These are phyloP conservation scores for Cossypha caffra DNA, from an alignment of 2,797 vertebrate genomes.

Conservation along the genomic window DNA sequence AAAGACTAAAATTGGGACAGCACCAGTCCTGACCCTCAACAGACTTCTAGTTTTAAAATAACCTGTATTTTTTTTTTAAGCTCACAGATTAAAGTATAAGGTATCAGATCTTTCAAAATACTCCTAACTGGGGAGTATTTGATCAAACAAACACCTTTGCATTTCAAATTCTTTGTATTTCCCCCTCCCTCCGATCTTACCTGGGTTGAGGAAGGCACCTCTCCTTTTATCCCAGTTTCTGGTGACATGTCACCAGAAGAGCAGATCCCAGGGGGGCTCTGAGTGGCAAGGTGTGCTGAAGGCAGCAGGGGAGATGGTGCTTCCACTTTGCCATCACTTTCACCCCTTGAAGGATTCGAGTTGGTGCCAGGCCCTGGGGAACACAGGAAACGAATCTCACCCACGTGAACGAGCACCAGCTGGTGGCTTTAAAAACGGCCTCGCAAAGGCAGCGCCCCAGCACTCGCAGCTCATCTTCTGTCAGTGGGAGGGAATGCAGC, in stretches of 20 bases:
- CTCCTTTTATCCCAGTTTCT: slow-evolving; percentile 63
- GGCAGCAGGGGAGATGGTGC: slow-evolving; percentile 78
- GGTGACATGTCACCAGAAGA: slow-evolving; percentile 75
- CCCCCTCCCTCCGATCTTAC: slow-evolving; percentile 72
- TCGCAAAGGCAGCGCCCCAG: slow-evolving; percentile 74
- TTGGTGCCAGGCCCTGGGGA: slow-evolving; percentile 89
- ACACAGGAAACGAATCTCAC: slow-evolving; percentile 94
- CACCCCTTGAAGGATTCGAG: slow-evolving; percentile 81
- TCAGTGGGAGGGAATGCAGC: background rate
- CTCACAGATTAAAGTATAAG: background rate
- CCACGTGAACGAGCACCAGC: slow-evolving; percentile 85
- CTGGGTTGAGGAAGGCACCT: slow-evolving; percentile 77
- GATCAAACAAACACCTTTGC: background rate
- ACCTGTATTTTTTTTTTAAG: background rate
- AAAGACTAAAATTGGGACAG: background rate
- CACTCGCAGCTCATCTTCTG: slow-evolving; percentile 30
- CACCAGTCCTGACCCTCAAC: background rate
- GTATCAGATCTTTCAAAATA: background rate
- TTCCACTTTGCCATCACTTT: slow-evolving; percentile 76
- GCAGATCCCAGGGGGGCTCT: slow-evolving; percentile 74
- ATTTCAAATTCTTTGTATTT: background rate
- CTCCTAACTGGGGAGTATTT: background rate
- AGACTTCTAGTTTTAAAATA: background rate
- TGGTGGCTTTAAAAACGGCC: slow-evolving; percentile 73
- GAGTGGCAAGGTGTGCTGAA: slow-evolving; percentile 76